These are phyloP conservation scores for Rhinopomastus cyanomelas DNA, from an alignment of 2,113 vertebrate genomes.

Conservation along the genomic window DNA sequence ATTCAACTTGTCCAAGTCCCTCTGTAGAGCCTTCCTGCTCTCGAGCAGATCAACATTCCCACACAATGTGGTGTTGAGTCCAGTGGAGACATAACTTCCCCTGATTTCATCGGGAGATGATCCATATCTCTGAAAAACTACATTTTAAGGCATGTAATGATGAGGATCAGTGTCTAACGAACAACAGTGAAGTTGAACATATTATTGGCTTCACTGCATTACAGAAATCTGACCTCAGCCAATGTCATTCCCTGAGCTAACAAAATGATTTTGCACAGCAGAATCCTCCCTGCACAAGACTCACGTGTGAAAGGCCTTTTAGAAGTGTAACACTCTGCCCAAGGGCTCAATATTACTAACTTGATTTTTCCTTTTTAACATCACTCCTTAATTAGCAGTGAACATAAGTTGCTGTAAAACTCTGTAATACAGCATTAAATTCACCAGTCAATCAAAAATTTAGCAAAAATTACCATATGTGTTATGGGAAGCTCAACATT, in stretches of 20 bases:
- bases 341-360: neutral
- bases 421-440: neutral
- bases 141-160: neutral
- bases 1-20: no score
- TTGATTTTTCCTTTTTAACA: neutral
- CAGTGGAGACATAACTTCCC: neutral
- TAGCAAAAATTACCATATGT: conserved; percentile 39
- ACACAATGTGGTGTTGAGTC: no score
- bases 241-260: neutral
- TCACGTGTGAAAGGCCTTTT: neutral
- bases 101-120: neutral
- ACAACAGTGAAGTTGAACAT: neutral
- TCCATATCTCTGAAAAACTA: neutral
- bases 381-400: conserved; percentile 6
- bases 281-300: neutral
- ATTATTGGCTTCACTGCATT: neutral
- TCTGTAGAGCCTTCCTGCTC: no score
- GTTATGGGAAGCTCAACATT: conserved; percentile 20
- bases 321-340: neutral
- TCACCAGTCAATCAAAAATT: neutral
- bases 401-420: neutral
- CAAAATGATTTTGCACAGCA: neutral
- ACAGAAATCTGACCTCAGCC: neutral
- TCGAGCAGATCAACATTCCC: no score
- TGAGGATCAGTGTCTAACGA: neutral